Base-by-base conservation (phyloP, 2,113 vertebrate genomes). In the Cathartes aura region DNA sequence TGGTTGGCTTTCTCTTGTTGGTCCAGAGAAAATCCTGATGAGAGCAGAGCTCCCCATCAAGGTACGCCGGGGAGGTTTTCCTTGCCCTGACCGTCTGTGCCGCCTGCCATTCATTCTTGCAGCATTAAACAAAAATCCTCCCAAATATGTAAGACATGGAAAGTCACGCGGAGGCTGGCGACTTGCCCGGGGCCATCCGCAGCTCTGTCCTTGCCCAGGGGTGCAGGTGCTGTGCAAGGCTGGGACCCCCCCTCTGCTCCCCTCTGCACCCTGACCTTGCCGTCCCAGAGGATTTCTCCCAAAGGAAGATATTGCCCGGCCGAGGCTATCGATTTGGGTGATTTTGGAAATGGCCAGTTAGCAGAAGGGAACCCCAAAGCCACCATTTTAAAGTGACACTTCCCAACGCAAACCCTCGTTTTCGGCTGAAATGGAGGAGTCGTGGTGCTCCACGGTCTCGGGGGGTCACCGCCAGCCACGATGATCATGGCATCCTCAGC, bases 371-470 rank as follows among this genome's bases (percentile, higher is more conserved):
- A 38, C 8, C 26, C 70, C 47, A 62, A 53, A 71, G 15, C 8
- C 1, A 2, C 12, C 0, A 0, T 42, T 63, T 29, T 18, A 19
- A 55, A 34, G 42, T 3, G n/a, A 34, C 22, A 9, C 2, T 79
- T n/a, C 18, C 20, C 32, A 68, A 13, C 29, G 22, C 34, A 62
- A 62, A 15, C 8, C 8, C 27, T 15, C 3, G 6, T 29, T 62
- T 45, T 55, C 0, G 0, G 13, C 9, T 53, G 68, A 42, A 58
- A 40, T 30, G 59, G 34, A 48, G 55, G 23, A 45, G 55, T 20
- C 20, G 12, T 1, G 4, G 5, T 58, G 32, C 36, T 66, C 30
- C 36, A 0, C 18, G 30, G 34, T 21, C 82, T 80, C 16, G 3
- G 29, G 23, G 20, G 21, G 12, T 67, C 50, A 36, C 53, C 8